Conservation (phyloP, 2,888 invertebrate species). For the Macaria liturata region DNA sequence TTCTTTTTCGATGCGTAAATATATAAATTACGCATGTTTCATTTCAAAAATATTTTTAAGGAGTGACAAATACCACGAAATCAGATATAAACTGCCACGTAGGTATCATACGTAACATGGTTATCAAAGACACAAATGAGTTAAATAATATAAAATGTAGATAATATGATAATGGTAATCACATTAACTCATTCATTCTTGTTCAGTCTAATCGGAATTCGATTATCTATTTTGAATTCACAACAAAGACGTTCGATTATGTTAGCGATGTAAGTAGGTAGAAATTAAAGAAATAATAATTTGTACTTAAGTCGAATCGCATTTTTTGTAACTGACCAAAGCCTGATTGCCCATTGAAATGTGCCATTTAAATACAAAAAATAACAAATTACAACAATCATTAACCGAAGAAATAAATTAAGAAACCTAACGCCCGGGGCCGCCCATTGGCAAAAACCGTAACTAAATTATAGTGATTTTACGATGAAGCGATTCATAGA, state of each 20-base stretch:
- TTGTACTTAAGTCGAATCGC: too few species aligned
- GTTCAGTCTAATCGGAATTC: conserved; percentile 7
- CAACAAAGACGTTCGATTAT: background rate
- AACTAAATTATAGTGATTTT: conserved; percentile 31
- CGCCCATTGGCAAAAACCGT: conserved; percentile 29
- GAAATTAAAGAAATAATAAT: background rate
- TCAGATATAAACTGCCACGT: background rate
- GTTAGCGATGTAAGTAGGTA: background rate
- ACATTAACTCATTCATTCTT: conserved; percentile 17
- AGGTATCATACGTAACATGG: background rate
- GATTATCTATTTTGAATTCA: conserved; percentile 4
- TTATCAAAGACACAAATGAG: background rate
- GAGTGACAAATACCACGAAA: background rate
- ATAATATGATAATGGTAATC: conserved; percentile 11
- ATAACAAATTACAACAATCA: conserved; percentile 29
- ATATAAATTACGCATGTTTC: too few species aligned
- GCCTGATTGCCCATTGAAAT: conserved; percentile 3
- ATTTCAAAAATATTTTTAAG: background rate
- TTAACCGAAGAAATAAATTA: conserved; percentile 25
- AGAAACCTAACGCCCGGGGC: conserved; percentile 25
- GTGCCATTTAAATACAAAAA: conserved; percentile 26
- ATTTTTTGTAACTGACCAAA: background rate
- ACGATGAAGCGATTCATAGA: conserved; percentile 28
- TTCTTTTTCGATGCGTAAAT: too few species aligned
- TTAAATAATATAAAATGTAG: conserved; percentile 6